A percentile compares a stretch with the other conserved stretches of the same genome.
These are phyloP conservation scores for Saturnia pavonia DNA, from an alignment of 2,888 invertebrate genomes.

Conservation along the genomic window DNA sequence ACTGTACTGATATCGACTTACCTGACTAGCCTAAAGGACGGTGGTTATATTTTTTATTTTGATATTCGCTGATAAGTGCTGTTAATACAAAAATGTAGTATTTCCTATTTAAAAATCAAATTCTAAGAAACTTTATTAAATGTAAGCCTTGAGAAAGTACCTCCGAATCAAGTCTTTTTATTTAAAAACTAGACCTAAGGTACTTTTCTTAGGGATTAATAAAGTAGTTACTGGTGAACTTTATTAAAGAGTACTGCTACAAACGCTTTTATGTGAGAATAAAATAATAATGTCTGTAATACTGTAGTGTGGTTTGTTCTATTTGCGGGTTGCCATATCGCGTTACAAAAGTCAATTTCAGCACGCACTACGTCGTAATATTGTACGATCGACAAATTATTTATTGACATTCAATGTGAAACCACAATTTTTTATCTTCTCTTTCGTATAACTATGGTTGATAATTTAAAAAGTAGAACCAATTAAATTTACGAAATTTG, in stretches of 20 bases:
- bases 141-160: too few species aligned
- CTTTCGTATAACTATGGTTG: background rate
- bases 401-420: conserved; percentile 22
- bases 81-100: too few species aligned
- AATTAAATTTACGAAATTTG: background rate
- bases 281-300: background rate
- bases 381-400: conserved; percentile 25
- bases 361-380: conserved; percentile 32
- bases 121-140: too few species aligned
- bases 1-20: too few species aligned
- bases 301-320: conserved; percentile 7
- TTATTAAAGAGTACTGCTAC: background rate
- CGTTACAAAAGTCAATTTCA: conserved; percentile 35
- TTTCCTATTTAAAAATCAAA: too few species aligned
- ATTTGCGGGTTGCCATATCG: conserved; percentile 19
- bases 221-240: background rate
- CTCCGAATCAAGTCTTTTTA: too few species aligned
- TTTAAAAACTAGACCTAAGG: too few species aligned
- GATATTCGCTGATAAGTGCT: background rate
- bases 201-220: too few species aligned
- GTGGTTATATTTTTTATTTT: too few species aligned
- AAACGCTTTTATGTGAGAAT: background rate
- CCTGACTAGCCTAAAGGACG: too few species aligned
- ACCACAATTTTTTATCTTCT: conserved; percentile 23
- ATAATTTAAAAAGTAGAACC: background rate